Evolutionary conservation across 2,797 vertebrate genomes (phyloP).

Genomic region (Aselliscus stoliczkanus): DNA sequence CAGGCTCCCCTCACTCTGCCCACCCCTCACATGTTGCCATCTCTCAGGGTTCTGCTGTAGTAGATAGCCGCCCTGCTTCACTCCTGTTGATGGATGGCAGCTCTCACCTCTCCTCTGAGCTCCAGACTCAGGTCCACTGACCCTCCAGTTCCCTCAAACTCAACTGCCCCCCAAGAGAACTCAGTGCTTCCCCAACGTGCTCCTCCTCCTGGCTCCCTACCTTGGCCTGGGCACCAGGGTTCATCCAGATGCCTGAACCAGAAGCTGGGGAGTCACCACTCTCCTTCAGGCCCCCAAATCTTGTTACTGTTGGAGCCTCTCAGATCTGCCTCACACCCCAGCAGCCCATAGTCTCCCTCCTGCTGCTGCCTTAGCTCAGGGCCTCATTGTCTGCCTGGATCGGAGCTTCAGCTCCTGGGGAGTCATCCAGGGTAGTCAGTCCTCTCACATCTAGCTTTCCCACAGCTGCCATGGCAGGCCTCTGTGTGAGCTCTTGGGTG

Average conservation of each 20-base stretch:
- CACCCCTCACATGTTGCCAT: accelerated
- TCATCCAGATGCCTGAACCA: background rate
- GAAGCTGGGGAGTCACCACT: background rate
- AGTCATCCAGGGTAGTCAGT: background rate
- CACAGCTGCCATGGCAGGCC: background rate
- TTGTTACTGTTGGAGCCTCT: background rate
- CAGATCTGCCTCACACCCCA: background rate
- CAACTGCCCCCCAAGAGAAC: background rate
- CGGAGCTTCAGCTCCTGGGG: background rate
- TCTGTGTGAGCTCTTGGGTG: background rate
- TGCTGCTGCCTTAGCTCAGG: background rate
- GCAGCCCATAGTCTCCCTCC: background rate
- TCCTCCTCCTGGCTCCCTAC: background rate
- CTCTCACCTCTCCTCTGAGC: background rate
- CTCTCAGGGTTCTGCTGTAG: background rate
- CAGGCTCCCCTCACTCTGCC: background rate
- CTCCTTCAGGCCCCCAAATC: background rate
- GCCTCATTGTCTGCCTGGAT: background rate
- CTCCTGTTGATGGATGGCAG: background rate
- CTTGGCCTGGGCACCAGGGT: background rate
- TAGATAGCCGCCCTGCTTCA: accelerated
- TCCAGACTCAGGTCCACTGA: background rate
- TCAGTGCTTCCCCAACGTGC: background rate
- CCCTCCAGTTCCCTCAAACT: background rate
- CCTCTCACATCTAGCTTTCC: background rate